Conservation (phyloP, 2,888 invertebrate genomes). For the Mellilla xanthometata region DNA sequence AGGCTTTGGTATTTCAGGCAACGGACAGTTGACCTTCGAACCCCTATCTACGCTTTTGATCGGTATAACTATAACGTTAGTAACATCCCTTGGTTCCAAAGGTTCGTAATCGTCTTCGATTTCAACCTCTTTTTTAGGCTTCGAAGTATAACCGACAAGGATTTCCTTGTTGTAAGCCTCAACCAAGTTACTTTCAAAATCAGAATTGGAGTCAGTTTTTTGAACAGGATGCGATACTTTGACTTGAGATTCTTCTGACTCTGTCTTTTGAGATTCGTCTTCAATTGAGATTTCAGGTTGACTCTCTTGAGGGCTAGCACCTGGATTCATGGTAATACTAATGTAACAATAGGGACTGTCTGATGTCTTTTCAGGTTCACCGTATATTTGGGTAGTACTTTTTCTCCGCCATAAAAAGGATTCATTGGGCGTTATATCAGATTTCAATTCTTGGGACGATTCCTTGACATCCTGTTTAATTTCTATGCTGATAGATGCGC, state of each 20-base stretch:
- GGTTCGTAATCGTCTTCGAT: constrained; percentile 75
- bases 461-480: constrained; percentile 35
- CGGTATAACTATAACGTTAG: constrained; percentile 62
- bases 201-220: constrained; percentile 50
- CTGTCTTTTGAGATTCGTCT: constrained; percentile 46
- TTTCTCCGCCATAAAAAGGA: constrained; percentile 86
- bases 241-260: constrained; percentile 46
- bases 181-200: constrained; percentile 71
- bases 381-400: constrained; percentile 65
- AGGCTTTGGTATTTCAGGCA: constrained; percentile 73
- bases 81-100: constrained; percentile 61
- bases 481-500: constrained; percentile 21
- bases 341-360: constrained; percentile 65
- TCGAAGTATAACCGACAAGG: constrained; percentile 59
- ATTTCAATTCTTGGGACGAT: constrained; percentile 52
- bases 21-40: constrained; percentile 74
- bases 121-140: constrained; percentile 47
- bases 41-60: constrained; percentile 55
- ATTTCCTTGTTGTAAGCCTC: constrained; percentile 74
- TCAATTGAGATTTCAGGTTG: constrained; percentile 39
- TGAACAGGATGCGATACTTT: constrained; percentile 48
- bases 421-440: constrained; percentile 82
- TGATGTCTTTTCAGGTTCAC: constrained; percentile 62
- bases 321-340: constrained; percentile 53
- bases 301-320: constrained; percentile 40